These are phyloP conservation scores for Mechanitis messenoides DNA, from an alignment of 2,888 invertebrate species.

Conservation along the genomic window DNA sequence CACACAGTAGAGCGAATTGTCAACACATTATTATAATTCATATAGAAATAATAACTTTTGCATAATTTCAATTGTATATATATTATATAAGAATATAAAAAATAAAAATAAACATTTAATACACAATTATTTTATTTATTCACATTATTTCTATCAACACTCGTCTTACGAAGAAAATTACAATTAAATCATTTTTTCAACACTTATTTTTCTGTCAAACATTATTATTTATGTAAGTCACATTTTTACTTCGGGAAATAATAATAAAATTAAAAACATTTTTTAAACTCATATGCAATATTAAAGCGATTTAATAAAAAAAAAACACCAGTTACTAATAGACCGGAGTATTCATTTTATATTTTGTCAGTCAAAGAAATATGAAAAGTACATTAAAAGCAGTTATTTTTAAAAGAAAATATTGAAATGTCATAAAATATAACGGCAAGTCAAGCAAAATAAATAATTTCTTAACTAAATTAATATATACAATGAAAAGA, in stretches of 20 bases:
- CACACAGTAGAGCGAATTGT: too few relatives aligned
- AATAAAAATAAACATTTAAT: background rate
- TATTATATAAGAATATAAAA: background rate
- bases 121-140: background rate
- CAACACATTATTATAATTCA: too few relatives aligned
- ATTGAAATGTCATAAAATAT: background rate
- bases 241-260: background rate
- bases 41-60: too few relatives aligned
- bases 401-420: background rate
- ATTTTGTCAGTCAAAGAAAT: background rate
- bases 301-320: background rate
- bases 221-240: background rate
- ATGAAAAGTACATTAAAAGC: background rate
- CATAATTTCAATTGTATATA: too few relatives aligned
- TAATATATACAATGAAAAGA: constrained; percentile 8
- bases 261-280: background rate
- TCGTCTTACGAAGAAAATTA: background rate
- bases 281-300: background rate
- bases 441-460: constrained; percentile 34
- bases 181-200: background rate
- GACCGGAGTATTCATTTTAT: background rate
- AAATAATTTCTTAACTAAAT: constrained; percentile 21
- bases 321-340: background rate
- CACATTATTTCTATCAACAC: background rate
- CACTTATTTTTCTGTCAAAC: background rate